phyloP scores from a whole-genome alignment of 2,888 invertebrate species.

The Seladonia tumulorum region DNA sequence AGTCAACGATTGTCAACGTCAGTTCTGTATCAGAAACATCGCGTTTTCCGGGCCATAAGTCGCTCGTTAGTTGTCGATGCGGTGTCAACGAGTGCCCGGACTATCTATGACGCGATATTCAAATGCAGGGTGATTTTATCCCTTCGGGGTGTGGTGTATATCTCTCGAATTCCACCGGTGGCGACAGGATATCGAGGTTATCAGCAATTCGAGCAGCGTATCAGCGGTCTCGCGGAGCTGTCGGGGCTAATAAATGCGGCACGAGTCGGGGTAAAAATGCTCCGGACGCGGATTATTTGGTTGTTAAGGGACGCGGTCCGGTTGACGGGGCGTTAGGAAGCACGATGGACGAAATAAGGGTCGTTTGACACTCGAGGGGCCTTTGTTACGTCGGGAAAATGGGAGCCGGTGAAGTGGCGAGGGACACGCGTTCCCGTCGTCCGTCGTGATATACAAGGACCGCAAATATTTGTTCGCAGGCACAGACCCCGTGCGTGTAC shows the following conservation, averaged over 20 bases:
- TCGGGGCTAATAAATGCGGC: neutral
- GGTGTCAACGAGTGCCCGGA: neutral
- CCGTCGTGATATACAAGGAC: conserved; percentile 40
- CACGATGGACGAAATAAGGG: conserved; percentile 37
- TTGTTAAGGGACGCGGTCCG: neutral
- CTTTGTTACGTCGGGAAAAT: conserved; percentile 42
- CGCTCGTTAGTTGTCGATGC: neutral
- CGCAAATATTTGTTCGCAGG: conserved; percentile 62
- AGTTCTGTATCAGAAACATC: neutral
- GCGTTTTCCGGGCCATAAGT: neutral
- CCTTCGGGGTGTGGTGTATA: neutral
- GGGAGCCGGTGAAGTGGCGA: conserved; percentile 46
- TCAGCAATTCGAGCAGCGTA: neutral
- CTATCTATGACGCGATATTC: neutral
- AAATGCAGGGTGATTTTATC: neutral
- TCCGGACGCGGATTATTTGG: neutral
- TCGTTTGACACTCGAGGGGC: conserved; percentile 36
- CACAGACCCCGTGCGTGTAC: conserved; percentile 16
- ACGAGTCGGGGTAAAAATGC: neutral
- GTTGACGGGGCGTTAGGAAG: conserved; percentile 16
- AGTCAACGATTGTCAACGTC: neutral
- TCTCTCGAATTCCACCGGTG: neutral
- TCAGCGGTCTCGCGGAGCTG: neutral
- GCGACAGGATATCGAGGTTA: conserved; percentile 4
- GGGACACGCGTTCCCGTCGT: conserved; percentile 54